Conservation (phyloP, 2,113 vertebrate genomes). For the Phasianus colchicus region DNA sequence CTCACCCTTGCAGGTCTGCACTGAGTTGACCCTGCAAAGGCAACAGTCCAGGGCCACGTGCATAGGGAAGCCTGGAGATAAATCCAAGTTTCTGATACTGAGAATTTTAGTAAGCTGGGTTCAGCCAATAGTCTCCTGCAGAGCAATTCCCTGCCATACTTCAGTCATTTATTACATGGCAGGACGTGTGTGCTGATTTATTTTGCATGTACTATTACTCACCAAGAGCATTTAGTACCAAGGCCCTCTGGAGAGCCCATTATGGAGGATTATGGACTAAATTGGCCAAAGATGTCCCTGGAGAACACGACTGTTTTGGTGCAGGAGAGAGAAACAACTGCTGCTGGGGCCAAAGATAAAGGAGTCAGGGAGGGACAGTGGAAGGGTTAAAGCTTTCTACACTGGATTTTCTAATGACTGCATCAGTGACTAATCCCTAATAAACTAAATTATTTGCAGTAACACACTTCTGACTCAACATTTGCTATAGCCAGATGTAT, state of each 20-base stretch:
- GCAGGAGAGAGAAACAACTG: neutral
- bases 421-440: neutral
- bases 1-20: neutral
- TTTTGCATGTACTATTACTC: constrained; percentile 20
- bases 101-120: neutral
- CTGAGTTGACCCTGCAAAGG: no score
- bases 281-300: constrained; percentile 23
- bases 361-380: neutral
- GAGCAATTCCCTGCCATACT: neutral
- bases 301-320: neutral
- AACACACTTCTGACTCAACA: neutral
- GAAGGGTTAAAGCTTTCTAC: neutral
- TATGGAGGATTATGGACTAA: constrained; percentile 43
- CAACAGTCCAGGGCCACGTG: neutral
- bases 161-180: neutral
- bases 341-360: neutral
- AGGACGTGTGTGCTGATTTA: neutral
- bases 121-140: neutral
- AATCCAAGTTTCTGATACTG: fast-evolving
- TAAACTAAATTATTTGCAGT: constrained; percentile 20
- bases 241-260: constrained; percentile 5
- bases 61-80: neutral
- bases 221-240: neutral
- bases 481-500: neutral
- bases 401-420: neutral